Evolutionary conservation across 1,140 invertebrate species (phyloP).

Genomic region (Caenorhabditis tropicalis): DNA sequence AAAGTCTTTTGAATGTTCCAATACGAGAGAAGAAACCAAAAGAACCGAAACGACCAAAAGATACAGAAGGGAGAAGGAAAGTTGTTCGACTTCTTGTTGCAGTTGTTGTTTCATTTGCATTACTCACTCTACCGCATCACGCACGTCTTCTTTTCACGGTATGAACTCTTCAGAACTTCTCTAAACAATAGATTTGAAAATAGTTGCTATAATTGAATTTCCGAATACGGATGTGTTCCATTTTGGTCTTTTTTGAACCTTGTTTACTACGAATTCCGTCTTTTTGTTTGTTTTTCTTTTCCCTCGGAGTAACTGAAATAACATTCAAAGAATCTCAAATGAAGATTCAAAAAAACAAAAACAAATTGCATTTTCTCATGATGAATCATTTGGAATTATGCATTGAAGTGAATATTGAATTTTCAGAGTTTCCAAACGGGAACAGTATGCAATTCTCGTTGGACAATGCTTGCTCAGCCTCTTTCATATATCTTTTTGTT

Average conservation of each 20-base stretch:
- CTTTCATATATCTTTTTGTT: constrained; percentile 65
- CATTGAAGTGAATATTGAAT: not conserved
- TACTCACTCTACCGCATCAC: constrained; percentile 69
- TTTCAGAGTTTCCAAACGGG: constrained; percentile 1
- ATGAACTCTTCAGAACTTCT: constrained; percentile 8
- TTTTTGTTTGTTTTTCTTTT: too few relatives aligned
- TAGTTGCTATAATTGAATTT: too few relatives aligned
- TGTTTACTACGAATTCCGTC: too few relatives aligned
- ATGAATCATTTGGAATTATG: too few relatives aligned
- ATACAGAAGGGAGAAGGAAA: constrained; percentile 50
- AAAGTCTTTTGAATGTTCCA: constrained; percentile 50
- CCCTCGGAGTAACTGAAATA: not conserved
- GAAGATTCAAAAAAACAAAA: not conserved
- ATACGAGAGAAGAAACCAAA: not conserved
- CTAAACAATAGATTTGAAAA: too few relatives aligned
- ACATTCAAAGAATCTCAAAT: not conserved
- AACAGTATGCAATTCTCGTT: constrained; percentile 58
- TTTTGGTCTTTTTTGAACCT: too few relatives aligned
- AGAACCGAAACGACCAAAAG: not conserved
- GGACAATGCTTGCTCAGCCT: constrained; percentile 64
- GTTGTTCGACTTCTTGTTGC: constrained; percentile 67
- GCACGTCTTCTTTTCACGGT: constrained; percentile 63
- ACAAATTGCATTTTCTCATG: not conserved
- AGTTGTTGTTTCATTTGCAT: constrained; percentile 67
- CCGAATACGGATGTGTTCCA: too few relatives aligned